Percentiles rank a stretch among this genome's conserved stretches.
Evolutionary conservation across 92 coral and sea anemone species (phyloP).

Genomic region (Phenganax stokvisi): DNA sequence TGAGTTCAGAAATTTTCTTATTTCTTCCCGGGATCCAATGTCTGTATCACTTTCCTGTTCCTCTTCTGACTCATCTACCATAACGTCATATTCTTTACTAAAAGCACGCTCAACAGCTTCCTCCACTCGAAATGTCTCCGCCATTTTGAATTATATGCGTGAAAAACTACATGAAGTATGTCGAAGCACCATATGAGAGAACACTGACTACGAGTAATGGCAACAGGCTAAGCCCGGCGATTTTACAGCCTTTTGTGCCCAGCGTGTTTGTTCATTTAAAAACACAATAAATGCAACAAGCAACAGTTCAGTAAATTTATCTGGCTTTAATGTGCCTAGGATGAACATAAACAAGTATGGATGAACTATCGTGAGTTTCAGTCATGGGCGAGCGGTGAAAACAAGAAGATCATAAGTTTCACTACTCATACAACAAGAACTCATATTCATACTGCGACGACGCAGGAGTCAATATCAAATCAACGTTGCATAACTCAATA

Average conservation of each 20-base stretch:
- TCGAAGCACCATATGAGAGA: not conserved
- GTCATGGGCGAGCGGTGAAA: too few species aligned
- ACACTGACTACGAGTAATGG: not conserved
- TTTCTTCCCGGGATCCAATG: not conserved
- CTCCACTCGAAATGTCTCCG: not conserved
- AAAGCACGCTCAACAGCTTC: constrained; percentile 5
- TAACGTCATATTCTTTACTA: not conserved
- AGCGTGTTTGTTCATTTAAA: too few species aligned
- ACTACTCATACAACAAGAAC: too few species aligned
- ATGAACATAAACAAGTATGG: too few species aligned
- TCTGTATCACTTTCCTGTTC: not conserved
- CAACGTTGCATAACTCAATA: too few species aligned
- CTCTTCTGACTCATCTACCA: not conserved
- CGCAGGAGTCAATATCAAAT: too few species aligned
- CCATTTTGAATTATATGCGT: not conserved
- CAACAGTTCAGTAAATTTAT: too few species aligned
- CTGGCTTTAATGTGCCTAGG: too few species aligned
- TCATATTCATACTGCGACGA: too few species aligned
- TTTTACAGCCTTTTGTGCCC: constrained; percentile 11
- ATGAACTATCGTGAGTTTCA: too few species aligned
- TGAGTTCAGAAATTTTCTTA: not conserved
- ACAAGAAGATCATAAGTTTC: too few species aligned
- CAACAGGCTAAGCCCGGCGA: not conserved
- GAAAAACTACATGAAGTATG: not conserved
- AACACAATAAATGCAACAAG: too few species aligned